Conservation (phyloP, 1,140 invertebrate species). For the Aphelenchoides besseyi region DNA sequence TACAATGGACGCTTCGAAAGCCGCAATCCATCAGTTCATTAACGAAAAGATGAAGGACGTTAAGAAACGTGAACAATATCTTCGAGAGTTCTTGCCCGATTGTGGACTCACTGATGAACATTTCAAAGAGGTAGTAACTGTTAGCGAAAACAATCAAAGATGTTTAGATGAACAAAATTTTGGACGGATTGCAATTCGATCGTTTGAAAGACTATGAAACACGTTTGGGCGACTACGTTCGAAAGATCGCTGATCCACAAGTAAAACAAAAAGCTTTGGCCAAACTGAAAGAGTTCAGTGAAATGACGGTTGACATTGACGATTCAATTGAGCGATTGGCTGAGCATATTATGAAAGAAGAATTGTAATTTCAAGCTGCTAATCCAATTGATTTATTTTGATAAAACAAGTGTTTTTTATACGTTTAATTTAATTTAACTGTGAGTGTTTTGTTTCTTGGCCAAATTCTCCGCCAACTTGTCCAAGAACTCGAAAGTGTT, state of each 20-base stretch:
- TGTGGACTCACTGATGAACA: background rate
- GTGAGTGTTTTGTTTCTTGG: slow-evolving; percentile 67
- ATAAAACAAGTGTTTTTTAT: background rate
- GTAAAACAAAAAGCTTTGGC: slow-evolving; percentile 10
- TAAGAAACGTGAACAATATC: background rate
- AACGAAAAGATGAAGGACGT: slow-evolving; percentile 18
- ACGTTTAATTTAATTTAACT: background rate
- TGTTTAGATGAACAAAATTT: slow-evolving; percentile 11
- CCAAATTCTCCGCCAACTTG: slow-evolving; percentile 87
- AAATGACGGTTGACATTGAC: background rate
- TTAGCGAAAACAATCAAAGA: background rate
- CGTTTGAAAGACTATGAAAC: background rate
- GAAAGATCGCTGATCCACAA: background rate
- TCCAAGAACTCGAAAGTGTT: slow-evolving; percentile 97
- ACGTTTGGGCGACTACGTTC: background rate
- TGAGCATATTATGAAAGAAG: background rate
- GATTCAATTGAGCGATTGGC: slow-evolving; percentile 9
- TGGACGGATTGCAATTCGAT: slow-evolving; percentile 12
- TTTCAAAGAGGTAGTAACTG: slow-evolving; percentile 11
- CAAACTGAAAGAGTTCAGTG: slow-evolving; percentile 10
- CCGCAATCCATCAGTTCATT: background rate
- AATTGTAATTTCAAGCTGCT: background rate
- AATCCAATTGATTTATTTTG: too few relatives aligned
- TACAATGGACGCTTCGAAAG: background rate
- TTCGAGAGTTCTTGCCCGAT: slow-evolving; percentile 18